A percentile compares a stretch with the other conserved stretches of the same genome.
Evolutionary conservation across 2,888 invertebrate genomes (phyloP).

Genomic region (Argyresthia goedartella): DNA sequence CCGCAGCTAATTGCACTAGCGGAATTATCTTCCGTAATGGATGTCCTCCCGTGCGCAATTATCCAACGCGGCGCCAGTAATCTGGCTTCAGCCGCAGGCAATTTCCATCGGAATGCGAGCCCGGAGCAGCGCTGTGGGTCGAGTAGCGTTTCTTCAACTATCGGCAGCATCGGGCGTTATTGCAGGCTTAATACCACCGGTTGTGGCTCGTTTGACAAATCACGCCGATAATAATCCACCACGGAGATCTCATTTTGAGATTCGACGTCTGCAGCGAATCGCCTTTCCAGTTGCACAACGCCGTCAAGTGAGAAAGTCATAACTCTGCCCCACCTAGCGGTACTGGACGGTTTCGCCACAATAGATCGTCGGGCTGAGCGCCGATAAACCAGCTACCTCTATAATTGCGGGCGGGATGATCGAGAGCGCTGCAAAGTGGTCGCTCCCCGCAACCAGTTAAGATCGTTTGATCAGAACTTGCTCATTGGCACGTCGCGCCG

Average conservation of each 20-base stretch:
- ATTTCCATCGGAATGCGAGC: conserved; percentile 51
- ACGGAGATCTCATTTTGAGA: conserved; percentile 1
- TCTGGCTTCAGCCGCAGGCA: conserved; percentile 39
- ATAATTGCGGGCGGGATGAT: conserved; percentile 6
- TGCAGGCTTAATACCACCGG: not conserved
- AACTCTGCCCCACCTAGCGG: not conserved
- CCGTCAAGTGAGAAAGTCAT: not conserved
- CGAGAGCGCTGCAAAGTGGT: conserved; percentile 16
- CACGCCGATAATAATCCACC: conserved; percentile 3
- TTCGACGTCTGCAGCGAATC: not conserved
- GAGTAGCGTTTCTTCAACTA: conserved; percentile 48
- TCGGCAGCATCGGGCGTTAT: conserved; percentile 16
- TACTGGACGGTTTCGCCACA: conserved; percentile 5
- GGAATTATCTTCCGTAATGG: conserved; percentile 59
- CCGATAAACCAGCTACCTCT: conserved; percentile 3
- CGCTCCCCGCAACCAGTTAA: conserved; percentile 20
- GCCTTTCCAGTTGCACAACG: conserved; percentile 1
- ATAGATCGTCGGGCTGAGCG: conserved; percentile 24
- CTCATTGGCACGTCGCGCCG: conserved; percentile 28
- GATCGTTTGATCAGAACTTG: conserved; percentile 44
- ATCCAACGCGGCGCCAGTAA: conserved; percentile 42
- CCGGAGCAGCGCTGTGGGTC: conserved; percentile 17
- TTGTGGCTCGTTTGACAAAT: conserved; percentile 1
- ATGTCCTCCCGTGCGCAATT: conserved; percentile 57
- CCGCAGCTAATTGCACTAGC: conserved; percentile 39